Percentiles rank a stretch among this genome's conserved stretches.
phyloP scores from a whole-genome alignment of 2,888 invertebrate genomes.

The Pristionchus japonicus region DNA sequence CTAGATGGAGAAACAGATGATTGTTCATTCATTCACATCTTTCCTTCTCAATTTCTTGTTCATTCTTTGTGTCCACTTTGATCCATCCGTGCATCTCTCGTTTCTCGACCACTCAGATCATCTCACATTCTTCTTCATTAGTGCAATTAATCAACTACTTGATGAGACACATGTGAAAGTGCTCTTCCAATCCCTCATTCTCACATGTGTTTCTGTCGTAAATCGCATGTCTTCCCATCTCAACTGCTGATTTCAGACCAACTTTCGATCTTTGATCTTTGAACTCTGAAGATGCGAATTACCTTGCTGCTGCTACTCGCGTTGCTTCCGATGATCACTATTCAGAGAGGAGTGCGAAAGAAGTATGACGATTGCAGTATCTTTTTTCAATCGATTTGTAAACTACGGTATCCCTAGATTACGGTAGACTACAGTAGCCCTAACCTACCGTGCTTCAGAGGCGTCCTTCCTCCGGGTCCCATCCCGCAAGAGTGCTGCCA shows the following conservation, averaged over 20 bases:
- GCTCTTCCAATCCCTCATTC: not conserved
- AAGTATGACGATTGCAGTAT: no score
- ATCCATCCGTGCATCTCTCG: no score
- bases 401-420: no score
- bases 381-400: no score
- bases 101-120: no score
- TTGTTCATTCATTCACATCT: no score
- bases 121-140: not conserved
- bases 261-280: not conserved
- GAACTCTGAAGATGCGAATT: not conserved
- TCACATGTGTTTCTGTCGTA: not conserved
- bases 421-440: not conserved
- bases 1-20: not conserved
- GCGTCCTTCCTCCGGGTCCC: not conserved
- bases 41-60: no score
- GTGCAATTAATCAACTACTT: not conserved
- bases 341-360: not conserved
- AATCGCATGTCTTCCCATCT: not conserved
- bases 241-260: not conserved
- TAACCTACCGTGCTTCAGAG: not conserved
- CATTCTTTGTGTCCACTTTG: no score
- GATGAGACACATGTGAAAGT: not conserved
- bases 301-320: not conserved
- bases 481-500: slow-evolving; percentile 44
- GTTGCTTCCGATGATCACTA: not conserved